Conservation (phyloP, 2,113 vertebrate genomes). For the Tinamus guttatus region DNA sequence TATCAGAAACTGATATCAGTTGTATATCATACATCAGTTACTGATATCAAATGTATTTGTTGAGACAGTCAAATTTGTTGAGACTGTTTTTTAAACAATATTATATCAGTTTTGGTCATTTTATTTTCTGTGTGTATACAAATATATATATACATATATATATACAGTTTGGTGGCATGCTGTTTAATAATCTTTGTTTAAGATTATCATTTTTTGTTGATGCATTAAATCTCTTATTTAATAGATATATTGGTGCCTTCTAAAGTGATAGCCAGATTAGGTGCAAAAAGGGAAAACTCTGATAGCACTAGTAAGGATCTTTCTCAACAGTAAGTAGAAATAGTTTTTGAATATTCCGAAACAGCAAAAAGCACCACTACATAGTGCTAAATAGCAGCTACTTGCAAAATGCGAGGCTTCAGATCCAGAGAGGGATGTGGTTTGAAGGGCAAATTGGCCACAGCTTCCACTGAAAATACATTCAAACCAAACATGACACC, state of each 20-base stretch:
- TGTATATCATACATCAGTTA: too few species aligned
- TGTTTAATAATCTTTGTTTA: background rate
- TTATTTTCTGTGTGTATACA: too few species aligned
- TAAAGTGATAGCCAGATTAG: background rate
- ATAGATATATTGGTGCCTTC: background rate
- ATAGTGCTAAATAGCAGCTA: conserved; percentile 1
- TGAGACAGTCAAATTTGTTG: background rate
- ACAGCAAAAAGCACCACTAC: background rate
- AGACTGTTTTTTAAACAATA: background rate
- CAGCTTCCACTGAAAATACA: background rate
- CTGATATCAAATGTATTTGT: conserved; percentile 22
- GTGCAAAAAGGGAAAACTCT: background rate
- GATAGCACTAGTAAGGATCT: background rate
- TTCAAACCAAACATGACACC: background rate
- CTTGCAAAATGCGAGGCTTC: conserved; percentile 8
- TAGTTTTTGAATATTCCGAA: background rate
- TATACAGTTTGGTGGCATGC: too few species aligned
- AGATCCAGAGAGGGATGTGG: background rate
- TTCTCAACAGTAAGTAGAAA: background rate
- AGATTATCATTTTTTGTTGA: background rate
- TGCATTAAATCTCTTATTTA: background rate
- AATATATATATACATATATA: too few species aligned
- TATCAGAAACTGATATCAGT: too few species aligned
- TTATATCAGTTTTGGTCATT: background rate
- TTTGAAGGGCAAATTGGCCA: conserved; percentile 4